These are phyloP conservation scores for Excalfactoria chinensis DNA, from an alignment of 2,113 vertebrate species.

Conservation along the genomic window DNA sequence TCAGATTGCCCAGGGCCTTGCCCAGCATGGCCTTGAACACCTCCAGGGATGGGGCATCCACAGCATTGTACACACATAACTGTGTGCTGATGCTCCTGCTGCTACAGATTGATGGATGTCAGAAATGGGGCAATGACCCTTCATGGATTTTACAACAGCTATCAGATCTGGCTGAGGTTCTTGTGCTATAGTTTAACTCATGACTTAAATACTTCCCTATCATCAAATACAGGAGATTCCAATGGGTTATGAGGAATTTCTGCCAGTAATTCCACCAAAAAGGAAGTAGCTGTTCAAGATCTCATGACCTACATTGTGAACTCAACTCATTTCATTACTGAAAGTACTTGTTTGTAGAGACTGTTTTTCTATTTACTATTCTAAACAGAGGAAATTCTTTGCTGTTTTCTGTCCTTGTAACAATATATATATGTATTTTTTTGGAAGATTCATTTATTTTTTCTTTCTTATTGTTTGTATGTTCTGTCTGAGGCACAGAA, in stretches of 20 bases:
- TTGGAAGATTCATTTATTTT: conserved; percentile 54
- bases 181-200: background rate
- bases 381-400: conserved; percentile 62
- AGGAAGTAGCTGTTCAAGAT: background rate
- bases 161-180: background rate
- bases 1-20: no score
- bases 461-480: conserved; percentile 36
- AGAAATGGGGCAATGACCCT: background rate
- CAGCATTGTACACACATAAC: background rate
- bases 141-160: background rate
- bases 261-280: background rate
- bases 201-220: background rate
- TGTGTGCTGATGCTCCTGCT: background rate
- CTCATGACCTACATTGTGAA: background rate
- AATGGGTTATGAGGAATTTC: background rate
- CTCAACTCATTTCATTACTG: background rate
- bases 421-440: background rate
- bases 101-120: background rate
- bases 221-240: background rate
- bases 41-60: no score
- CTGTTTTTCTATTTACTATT: conserved; percentile 27
- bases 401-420: background rate
- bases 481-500: conserved; percentile 1
- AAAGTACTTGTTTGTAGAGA: conserved; percentile 42
- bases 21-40: no score